phyloP scores from a whole-genome alignment of 2,888 invertebrate genomes.

The Eilema depressum region DNA sequence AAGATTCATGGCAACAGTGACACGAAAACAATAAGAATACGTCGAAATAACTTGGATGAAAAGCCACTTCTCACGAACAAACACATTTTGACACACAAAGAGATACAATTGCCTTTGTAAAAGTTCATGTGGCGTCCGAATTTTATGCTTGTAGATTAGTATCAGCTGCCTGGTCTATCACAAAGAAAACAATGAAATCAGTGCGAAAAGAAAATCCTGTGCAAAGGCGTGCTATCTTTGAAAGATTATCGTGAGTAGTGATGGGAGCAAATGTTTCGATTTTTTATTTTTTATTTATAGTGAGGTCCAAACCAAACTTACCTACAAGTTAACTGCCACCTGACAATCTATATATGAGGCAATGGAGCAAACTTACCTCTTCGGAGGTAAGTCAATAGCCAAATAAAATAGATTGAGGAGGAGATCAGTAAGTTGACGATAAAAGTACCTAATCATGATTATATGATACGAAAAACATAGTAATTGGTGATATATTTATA shows the following conservation, averaged over 20 bases:
- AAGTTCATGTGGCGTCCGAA: conserved; percentile 24
- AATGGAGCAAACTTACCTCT: no score
- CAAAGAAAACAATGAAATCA: conserved; percentile 45
- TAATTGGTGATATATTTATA: not conserved
- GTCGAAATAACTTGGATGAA: not conserved
- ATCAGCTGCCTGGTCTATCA: conserved; percentile 27
- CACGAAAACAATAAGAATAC: not conserved
- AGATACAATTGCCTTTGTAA: conserved; percentile 22
- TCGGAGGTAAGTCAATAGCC: no score
- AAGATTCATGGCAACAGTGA: no score
- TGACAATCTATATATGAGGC: no score
- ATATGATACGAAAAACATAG: not conserved
- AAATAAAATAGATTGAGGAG: no score
- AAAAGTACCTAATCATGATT: no score
- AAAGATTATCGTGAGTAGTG: conserved; percentile 39
- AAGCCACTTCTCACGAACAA: conserved; percentile 22
- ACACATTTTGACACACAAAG: conserved; percentile 1
- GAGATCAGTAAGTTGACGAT: no score
- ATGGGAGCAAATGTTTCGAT: not conserved
- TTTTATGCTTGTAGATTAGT: conserved; percentile 28
- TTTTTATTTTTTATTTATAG: not conserved
- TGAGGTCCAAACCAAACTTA: no score
- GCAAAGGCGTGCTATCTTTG: conserved; percentile 39
- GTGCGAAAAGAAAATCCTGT: conserved; percentile 34
- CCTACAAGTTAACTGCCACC: no score